phyloP scores from a whole-genome alignment of 1,140 invertebrate species.

The Calycopis cecrops region DNA sequence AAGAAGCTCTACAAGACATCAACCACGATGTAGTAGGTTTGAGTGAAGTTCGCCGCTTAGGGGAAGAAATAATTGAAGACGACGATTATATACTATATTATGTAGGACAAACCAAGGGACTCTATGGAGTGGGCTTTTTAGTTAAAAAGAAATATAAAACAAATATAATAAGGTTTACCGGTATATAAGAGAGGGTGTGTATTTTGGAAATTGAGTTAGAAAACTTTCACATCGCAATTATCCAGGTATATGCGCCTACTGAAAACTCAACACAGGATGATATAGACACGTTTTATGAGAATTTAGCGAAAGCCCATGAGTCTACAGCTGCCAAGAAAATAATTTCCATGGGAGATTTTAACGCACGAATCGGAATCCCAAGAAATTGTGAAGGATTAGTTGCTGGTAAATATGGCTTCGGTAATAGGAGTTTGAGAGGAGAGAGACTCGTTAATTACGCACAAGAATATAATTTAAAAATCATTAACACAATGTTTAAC shows the following conservation, averaged over 20 bases:
- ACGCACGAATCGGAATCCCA: conserved; percentile 31
- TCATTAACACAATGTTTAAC: conserved; percentile 38
- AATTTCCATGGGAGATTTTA: conserved; percentile 32
- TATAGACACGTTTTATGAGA: conserved; percentile 32
- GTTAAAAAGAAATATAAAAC: conserved; percentile 30
- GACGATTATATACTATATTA: conserved; percentile 36
- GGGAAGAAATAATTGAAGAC: conserved; percentile 33
- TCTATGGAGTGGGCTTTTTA: conserved; percentile 33
- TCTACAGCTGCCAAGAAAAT: conserved; percentile 20
- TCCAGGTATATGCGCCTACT: conserved; percentile 33
- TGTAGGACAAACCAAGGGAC: conserved; percentile 33
- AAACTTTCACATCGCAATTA: conserved; percentile 29
- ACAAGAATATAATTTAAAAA: conserved; percentile 34
- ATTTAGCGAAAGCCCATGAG: conserved; percentile 29
- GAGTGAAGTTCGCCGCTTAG: conserved; percentile 30
- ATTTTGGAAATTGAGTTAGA: conserved; percentile 26
- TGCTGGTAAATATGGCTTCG: conserved; percentile 29
- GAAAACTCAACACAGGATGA: conserved; percentile 31
- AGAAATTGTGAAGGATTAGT: conserved; percentile 20
- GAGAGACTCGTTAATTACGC: conserved; percentile 34
- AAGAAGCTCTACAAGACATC: conserved; percentile 32
- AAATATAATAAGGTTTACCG: conserved; percentile 30
- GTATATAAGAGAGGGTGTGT: conserved; percentile 36
- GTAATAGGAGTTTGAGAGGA: conserved; percentile 26
- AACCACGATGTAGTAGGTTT: conserved; percentile 38